Evolutionary conservation across 2,113 vertebrate genomes (phyloP), one percentile per base, ranked within the genome.

Genomic region (Oenanthe oenanthe): DNA sequence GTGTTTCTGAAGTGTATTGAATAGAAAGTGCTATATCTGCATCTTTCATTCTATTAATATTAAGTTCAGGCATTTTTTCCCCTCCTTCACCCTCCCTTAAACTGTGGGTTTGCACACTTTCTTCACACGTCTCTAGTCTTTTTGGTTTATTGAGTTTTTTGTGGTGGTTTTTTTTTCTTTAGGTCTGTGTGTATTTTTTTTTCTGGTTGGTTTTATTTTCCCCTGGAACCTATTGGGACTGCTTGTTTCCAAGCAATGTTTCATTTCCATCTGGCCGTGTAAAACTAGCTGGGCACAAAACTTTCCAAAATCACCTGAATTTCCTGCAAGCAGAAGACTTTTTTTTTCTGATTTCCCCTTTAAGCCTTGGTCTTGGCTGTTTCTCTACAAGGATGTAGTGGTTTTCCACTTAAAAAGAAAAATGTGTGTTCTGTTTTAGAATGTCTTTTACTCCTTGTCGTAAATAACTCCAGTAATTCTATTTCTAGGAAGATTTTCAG

Each of bases 401-500:
- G 42, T 50, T 95, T 95, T 85, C 74, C 50, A 79, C 77, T 95
- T 95, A 72, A 93, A 77, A 94, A 60, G 82, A 87, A 89, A 94
- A 90, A 82, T 83, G 72, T 72, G 29, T 92, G 87, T 95, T 94
- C 62, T 34, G 68, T 89, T 93, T 88, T 56, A 90, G 94, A 85
- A 68, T 12, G 25, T 24, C 66, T 96, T 87, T 88, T 96, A 79
- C 34, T 83, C 47, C 75, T 66, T 58, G 47, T 88, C 84, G 4
- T 93, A 96, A 96, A 95, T 92, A 96, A 82, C 75, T 90, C 21
- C 26, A 68, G 45, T 83, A 80, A 94, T 95, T 85, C 87, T 80
- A 86, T 85, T 93, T 97, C 94, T 96, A 90, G 85, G 72, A 89
- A 85, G 85, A 92, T 91, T 91, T 68, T 28, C 73, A 90, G 56